Base-by-base conservation (phyloP, 2,113 vertebrate species). In the Pachyramphus minor region DNA sequence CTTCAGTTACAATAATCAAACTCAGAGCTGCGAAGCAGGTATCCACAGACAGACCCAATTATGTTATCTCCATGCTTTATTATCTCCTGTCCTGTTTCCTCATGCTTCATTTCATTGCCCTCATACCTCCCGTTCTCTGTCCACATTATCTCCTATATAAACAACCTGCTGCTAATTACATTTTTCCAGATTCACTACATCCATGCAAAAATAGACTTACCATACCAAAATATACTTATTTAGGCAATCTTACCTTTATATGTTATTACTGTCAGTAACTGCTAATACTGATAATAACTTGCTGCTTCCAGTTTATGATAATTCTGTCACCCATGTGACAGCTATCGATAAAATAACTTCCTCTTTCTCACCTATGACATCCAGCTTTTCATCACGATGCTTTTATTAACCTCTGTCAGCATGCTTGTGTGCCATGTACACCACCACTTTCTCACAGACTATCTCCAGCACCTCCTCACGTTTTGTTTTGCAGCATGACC, bases 271-370 rank as follows among this genome's bases (percentile, higher is more conserved):
- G 52, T 47, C 17, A 72, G 12, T 63, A 74, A 45, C 55, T 62
- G 24, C 60, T 44, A 92, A 56, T 47, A 47, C 2, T 35, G 45
- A 74, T 35, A 67, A 72, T 28, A 88, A 67, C n/a, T 79, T 0
- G 0, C 17, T 85, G 22, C 15, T 59, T 20, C 10, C 62, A 67
- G 42, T 71, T 71, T 66, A n/a, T 53, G 47, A 53, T 22, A 78
- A 33, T 83, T 63, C 42, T 75, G 14, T 12, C 49, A 22, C 7
- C 5, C 6, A 39, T 1, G 1, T 6, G 6, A 3, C 6, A 11
- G 11, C 1, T 22, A 49, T 76, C 76, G 83, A 8, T 64, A 62
- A 80, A 35, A 21, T 37, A 59, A 59, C 19, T 79, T 18, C 28
- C 18, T 5, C 6, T 78, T 55, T 35, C 22, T 8, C 37, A 82